A percentile compares a stretch with the other conserved stretches of the same genome.
phyloP scores from a whole-genome alignment of 1,140 invertebrate species.

The Rhyacophila brunnea region DNA sequence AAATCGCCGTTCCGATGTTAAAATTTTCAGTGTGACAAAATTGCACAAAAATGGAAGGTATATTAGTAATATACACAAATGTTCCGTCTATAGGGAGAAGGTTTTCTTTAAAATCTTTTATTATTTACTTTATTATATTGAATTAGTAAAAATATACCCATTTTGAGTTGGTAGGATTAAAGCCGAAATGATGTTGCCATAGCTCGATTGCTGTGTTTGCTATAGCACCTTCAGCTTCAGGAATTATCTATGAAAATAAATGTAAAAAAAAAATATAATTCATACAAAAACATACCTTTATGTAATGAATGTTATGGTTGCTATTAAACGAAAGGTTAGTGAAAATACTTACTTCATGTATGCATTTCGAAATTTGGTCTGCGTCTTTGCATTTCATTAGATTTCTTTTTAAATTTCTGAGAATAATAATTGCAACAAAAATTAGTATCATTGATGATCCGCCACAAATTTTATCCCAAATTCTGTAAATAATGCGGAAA shows the following conservation, averaged over 20 bases:
- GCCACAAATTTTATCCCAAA: conserved; percentile 86
- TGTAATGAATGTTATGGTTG: neutral
- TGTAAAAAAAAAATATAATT: neutral
- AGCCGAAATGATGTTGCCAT: conserved; percentile 59
- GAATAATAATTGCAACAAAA: conserved; percentile 71
- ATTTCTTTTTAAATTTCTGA: conserved; percentile 66
- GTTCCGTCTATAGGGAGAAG: too few relatives aligned
- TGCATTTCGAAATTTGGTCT: conserved; percentile 61
- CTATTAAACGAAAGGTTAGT: neutral
- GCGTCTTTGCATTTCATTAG: conserved; percentile 61
- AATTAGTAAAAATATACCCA: too few relatives aligned
- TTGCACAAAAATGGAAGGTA: too few relatives aligned
- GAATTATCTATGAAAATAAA: conserved; percentile 59
- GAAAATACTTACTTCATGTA: conserved; percentile 61
- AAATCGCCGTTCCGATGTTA: too few relatives aligned
- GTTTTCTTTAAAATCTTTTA: too few relatives aligned
- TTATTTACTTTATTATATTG: too few relatives aligned
- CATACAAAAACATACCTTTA: neutral
- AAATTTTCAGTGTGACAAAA: too few relatives aligned
- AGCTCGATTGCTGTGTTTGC: conserved; percentile 77
- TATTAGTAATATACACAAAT: too few relatives aligned
- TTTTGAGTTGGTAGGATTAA: too few relatives aligned
- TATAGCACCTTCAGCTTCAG: conserved; percentile 72
- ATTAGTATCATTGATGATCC: conserved; percentile 79
- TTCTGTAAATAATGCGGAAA: too few relatives aligned